A percentile compares a stretch with the other conserved stretches of the same genome.
Conservation (phyloP, 1,140 invertebrate genomes). For the Acromyrmex charruanus region DNA sequence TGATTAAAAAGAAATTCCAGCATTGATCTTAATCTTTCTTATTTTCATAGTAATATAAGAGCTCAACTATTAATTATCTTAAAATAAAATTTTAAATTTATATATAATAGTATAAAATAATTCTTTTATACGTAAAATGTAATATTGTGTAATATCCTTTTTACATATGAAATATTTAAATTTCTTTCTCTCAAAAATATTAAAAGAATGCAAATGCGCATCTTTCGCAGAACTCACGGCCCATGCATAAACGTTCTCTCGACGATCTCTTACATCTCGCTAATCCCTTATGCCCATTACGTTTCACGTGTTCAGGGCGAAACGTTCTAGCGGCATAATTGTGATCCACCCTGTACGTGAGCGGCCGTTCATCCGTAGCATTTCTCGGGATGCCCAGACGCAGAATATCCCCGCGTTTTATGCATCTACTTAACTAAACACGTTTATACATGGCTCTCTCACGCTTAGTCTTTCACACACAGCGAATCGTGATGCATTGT, state of each 20-base stretch:
- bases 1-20: not conserved
- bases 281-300: constrained; percentile 37
- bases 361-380: constrained; percentile 43
- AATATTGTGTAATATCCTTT: not conserved
- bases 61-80: not conserved
- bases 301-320: constrained; percentile 18
- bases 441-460: constrained; percentile 66
- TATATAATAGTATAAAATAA: not conserved
- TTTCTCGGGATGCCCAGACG: constrained; percentile 52
- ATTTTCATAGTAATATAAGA: not conserved
- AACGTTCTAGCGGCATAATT: constrained; percentile 37
- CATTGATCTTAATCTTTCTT: not conserved
- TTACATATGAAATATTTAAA: not conserved
- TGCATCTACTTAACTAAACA: constrained; percentile 68
- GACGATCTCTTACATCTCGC: constrained; percentile 24
- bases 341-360: constrained; percentile 58
- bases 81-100: not conserved
- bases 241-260: constrained; percentile 42
- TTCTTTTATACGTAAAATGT: not conserved
- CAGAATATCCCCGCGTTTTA: constrained; percentile 46
- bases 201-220: not conserved
- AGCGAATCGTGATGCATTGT: constrained; percentile 74
- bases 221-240: not conserved
- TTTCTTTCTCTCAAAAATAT: not conserved
- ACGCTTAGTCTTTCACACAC: constrained; percentile 39